Evolutionary conservation across 2,888 invertebrate species (phyloP), one percentile per base, ranked within the genome.

Genomic region (Sesia bembeciformis): DNA sequence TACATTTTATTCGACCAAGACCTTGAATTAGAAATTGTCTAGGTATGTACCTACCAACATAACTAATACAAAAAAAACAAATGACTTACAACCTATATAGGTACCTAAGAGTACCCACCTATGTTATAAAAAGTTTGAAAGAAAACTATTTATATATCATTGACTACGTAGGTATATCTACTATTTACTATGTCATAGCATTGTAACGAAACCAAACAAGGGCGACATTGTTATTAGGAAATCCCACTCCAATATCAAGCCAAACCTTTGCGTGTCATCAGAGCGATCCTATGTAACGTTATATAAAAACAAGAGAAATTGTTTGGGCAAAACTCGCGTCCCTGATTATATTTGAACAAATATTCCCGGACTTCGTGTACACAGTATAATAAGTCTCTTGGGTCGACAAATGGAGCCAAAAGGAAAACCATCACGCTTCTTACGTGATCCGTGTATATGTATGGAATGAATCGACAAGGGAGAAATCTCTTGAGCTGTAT

Each of bases 341-440:
- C 82, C 74, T 86, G 88, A 88, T 88, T 88, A 89, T 88, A 85
- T 89, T 89, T 88, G 88, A 71, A 78, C 84, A 85, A 79, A 86
- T 87, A 87, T 87, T 83, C 75, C 72, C 72, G 70, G 74, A 74
- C 73, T 78, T 77, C 77, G 75, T 82, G 84, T 87, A 86, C 83
- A 87, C 79, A 84, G 78, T 74, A 77, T 88, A 87, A 88, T 86
- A 88, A 81, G 88, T 84, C 88, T 86, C 86, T 77, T 60, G 87
- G 84, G 87, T 76, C 76, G 74, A 65, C 78, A 80, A 84, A 86
- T 85, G 84, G 82, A 79, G 79, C 75, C 76, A 77, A 84, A 84
- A 83, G 82, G 72, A 84, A 87, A 86, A 67, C 81, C 81, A 85
- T 87, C 73, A 67, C 66, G 62, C 50, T 52, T 71, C 74, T 74